phyloP scores from a whole-genome alignment of 2,888 invertebrate genomes.

The Lagria hirta region DNA sequence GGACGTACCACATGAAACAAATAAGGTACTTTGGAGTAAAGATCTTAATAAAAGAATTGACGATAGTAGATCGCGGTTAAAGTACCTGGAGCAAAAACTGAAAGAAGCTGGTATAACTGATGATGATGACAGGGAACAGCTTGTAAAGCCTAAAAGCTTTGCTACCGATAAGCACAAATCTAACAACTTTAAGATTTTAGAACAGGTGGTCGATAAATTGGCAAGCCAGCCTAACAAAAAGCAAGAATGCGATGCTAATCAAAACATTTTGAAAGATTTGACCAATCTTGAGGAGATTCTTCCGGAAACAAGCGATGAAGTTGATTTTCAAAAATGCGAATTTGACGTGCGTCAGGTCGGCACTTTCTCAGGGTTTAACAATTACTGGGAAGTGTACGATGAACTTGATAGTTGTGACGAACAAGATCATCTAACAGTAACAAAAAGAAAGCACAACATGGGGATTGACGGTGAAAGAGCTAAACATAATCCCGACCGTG shows the following conservation, averaged over 20 bases:
- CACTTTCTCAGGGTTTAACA: constrained; percentile 39
- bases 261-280: constrained; percentile 29
- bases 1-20: constrained; percentile 10
- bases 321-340: constrained; percentile 40
- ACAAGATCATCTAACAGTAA: constrained; percentile 26
- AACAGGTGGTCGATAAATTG: constrained; percentile 40
- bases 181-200: constrained; percentile 10
- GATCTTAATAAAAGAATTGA: constrained; percentile 48
- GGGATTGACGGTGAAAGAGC: constrained; percentile 49
- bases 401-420: constrained; percentile 45
- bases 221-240: constrained; percentile 19
- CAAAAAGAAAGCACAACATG: constrained; percentile 55
- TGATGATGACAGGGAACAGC: constrained; percentile 17
- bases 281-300: constrained; percentile 20
- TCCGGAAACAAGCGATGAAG: constrained; percentile 28
- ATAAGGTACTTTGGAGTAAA: constrained; percentile 40
- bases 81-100: constrained; percentile 55
- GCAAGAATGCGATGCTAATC: constrained; percentile 30
- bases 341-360: constrained; percentile 46
- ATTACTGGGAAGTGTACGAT: constrained; percentile 49
- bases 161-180: constrained; percentile 17
- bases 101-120: constrained; percentile 46
- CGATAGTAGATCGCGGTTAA: constrained; percentile 55
- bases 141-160: constrained; percentile 7
- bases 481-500: constrained; percentile 63